A percentile compares a stretch with the other conserved stretches of the same genome.
phyloP scores from a whole-genome alignment of 2,888 invertebrate species.

The Andrena haemorrhoa region DNA sequence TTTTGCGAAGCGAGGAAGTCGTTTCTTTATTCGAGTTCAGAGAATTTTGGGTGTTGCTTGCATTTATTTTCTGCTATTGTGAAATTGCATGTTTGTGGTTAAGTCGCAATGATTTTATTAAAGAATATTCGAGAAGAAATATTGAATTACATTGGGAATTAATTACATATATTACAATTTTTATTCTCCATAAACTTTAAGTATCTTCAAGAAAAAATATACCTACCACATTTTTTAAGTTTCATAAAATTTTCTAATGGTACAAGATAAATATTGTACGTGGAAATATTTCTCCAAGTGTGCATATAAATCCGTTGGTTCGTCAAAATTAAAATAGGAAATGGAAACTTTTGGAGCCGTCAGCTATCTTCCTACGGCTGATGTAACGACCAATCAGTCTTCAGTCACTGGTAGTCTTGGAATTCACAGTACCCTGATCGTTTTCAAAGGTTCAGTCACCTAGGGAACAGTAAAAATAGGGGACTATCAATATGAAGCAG shows the following conservation, averaged over 20 bases:
- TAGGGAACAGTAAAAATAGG: conserved; percentile 48
- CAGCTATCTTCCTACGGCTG: background rate
- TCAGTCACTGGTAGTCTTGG: background rate
- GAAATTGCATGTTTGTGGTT: no score
- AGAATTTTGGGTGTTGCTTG: background rate
- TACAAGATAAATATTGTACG: no score
- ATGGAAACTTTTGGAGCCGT: background rate
- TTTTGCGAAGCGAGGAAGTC: background rate
- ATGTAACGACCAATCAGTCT: background rate
- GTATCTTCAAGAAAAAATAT: no score
- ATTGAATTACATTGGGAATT: background rate
- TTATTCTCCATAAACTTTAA: no score
- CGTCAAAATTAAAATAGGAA: background rate
- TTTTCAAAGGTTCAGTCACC: conserved; percentile 54
- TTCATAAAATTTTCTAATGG: no score
- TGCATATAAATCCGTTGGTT: background rate
- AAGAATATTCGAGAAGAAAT: background rate
- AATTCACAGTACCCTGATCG: background rate
- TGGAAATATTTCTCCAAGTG: background rate
- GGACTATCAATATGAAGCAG: conserved; percentile 48
- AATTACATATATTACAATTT: no score
- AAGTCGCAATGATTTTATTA: no score
- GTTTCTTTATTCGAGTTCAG: background rate
- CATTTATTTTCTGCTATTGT: background rate
- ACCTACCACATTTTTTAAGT: no score